Conservation (phyloP, 2,113 vertebrate genomes). For the Dicerorhinus sumatrensis region DNA sequence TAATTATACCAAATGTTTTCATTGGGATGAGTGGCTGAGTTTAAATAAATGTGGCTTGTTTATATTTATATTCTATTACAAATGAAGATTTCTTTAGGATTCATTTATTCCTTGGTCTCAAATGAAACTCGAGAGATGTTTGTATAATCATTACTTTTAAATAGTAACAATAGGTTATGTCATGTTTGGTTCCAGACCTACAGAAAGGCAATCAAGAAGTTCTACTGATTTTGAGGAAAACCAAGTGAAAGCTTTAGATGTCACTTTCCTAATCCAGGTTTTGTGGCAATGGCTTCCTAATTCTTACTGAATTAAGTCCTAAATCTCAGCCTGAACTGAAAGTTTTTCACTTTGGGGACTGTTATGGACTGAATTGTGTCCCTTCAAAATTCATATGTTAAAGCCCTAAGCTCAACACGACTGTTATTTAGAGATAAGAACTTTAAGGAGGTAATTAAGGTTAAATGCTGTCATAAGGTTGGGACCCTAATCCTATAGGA, state of each 20-base stretch:
- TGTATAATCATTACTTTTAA: not conserved
- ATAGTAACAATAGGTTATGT: not conserved
- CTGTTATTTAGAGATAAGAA: not conserved
- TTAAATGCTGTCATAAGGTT: not conserved
- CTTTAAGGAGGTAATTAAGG: not conserved
- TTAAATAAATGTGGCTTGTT: conserved; percentile 25
- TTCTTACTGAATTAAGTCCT: not conserved
- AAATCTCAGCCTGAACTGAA: not conserved
- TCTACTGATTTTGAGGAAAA: conserved; percentile 26
- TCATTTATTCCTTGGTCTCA: conserved; percentile 15
- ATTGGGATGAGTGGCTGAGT: not conserved
- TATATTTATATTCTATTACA: not conserved
- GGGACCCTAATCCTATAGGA: not conserved
- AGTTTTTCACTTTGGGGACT: not conserved
- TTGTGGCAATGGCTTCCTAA: not conserved
- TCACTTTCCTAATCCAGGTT: not conserved
- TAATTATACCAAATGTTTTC: not conserved
- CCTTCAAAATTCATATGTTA: not conserved
- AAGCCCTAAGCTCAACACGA: not conserved
- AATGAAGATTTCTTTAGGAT: not conserved
- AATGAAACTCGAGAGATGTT: not conserved
- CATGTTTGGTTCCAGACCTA: not conserved
- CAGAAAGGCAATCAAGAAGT: not conserved
- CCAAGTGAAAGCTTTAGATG: not conserved
- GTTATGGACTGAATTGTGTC: not conserved